Base-by-base conservation (phyloP, 2,888 invertebrate species). In the Tachystola acroxantha region DNA sequence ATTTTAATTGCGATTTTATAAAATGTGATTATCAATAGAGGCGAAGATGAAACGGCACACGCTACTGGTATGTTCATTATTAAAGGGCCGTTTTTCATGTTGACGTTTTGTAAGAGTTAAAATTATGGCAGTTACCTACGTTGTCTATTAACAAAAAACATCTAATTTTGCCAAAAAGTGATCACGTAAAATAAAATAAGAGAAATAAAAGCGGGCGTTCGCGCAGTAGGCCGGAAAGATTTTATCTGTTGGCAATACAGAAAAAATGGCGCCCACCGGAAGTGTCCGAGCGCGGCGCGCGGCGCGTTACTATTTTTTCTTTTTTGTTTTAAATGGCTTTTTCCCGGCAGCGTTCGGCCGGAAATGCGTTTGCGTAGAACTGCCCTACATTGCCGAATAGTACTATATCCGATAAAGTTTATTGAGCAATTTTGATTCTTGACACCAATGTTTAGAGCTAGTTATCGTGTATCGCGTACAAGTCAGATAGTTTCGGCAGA, bases 181-280 rank as follows among this genome's bases (percentile, higher is more conserved):
- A 76, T 80, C 69, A 65, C 58, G 67, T 66, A 66, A 70, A 73
- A 76, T 43, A 71, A 72, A 74, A 65, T 52, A 65, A 72, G 76
- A 69, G 69, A 70, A 75, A 77, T 69, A 76, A 76, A 71, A 73
- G 66, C 76, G 71, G 72, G 70, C 71, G 80, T 78, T 69, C 65
- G 81, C 61, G 84, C 85, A 84, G 81, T 82, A 84, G 82, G 79
- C 76, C 78, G 84, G 85, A 86, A 86, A 86, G 86, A 86, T 86
- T 86, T 85, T 86, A 86, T 86, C 86, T 82, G 85, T 80, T 85
- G 79, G 82, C 85, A 84, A 85, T 86, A 86, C 82, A 86, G 85
- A 85, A 86, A 86, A 85, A 86, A 86, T 85, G 82, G 86, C 84
- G 86, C 79, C 85, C 85, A 86, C 86, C 86, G 86, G 86, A 86